Evolutionary conservation across 2,113 vertebrate species (phyloP).

Genomic region (Lanius ludovicianus): DNA sequence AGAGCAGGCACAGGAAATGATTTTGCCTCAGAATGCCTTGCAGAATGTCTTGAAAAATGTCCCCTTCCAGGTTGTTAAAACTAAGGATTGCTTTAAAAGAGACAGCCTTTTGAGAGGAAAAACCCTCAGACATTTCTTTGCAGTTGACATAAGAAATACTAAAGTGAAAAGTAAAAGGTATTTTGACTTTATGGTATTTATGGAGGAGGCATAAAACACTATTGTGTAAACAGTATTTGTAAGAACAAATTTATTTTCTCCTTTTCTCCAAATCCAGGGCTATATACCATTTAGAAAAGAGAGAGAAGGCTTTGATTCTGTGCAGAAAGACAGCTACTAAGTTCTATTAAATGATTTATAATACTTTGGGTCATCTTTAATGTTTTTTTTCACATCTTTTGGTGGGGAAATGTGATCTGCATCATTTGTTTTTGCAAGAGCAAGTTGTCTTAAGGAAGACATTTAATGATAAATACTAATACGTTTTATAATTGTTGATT

Average conservation of each 20-base stretch:
- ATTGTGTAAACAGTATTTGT: not conserved
- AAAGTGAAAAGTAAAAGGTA: not conserved
- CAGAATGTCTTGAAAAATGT: not conserved
- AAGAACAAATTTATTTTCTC: not conserved
- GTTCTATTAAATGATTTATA: not conserved
- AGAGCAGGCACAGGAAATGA: not conserved
- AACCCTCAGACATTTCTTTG: not conserved
- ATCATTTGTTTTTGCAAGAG: not conserved
- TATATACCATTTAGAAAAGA: not conserved
- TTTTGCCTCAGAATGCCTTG: not conserved
- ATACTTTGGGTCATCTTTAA: not conserved
- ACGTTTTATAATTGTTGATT: not conserved
- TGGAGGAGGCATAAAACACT: not conserved
- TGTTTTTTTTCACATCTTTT: not conserved
- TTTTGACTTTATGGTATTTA: not conserved
- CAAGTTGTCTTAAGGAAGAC: not conserved
- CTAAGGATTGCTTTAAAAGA: not conserved
- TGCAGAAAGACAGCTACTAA: not conserved
- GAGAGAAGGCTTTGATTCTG: not conserved
- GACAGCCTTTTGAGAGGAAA: not conserved
- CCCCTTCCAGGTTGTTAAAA: not conserved
- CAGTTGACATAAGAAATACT: not conserved
- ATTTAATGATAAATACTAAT: not conserved
- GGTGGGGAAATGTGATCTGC: not conserved
- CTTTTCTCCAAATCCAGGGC: not conserved